Evolutionary conservation across 2,113 vertebrate genomes (phyloP).

Genomic region (Fregetta grallaria): DNA sequence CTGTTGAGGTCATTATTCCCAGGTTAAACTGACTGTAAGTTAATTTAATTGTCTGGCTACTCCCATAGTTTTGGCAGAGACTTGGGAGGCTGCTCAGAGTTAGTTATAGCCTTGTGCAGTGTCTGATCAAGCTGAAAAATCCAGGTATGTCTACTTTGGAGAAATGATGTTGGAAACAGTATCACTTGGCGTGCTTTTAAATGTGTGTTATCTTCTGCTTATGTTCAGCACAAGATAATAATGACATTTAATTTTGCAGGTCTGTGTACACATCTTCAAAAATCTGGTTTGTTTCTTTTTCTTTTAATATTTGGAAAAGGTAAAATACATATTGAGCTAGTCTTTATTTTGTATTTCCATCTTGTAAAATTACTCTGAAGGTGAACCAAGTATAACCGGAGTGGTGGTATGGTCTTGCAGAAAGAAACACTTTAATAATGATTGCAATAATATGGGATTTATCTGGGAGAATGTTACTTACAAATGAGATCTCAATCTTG

Average conservation of each 20-base stretch:
- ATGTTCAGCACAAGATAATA: neutral
- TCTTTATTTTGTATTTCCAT: neutral
- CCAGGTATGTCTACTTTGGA: neutral
- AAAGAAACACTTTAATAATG: neutral
- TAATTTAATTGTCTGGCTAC: neutral
- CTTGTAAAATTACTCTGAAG: neutral
- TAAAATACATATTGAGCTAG: neutral
- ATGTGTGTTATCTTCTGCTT: neutral
- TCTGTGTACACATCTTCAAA: neutral
- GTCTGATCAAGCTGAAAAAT: neutral
- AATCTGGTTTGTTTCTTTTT: fast-evolving
- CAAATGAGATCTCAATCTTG: neutral
- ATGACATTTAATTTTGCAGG: neutral
- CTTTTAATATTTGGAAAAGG: neutral
- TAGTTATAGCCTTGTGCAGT: neutral
- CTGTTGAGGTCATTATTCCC: neutral
- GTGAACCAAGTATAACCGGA: neutral
- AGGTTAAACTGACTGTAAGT: neutral
- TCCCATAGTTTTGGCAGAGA: neutral
- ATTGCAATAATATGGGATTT: neutral
- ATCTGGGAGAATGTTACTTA: neutral
- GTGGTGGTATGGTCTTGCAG: neutral
- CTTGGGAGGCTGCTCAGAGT: neutral
- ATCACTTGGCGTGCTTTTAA: neutral
- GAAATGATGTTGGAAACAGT: neutral